phyloP scores from a whole-genome alignment of 2,113 vertebrate species.

The Lasiurus borealis region DNA sequence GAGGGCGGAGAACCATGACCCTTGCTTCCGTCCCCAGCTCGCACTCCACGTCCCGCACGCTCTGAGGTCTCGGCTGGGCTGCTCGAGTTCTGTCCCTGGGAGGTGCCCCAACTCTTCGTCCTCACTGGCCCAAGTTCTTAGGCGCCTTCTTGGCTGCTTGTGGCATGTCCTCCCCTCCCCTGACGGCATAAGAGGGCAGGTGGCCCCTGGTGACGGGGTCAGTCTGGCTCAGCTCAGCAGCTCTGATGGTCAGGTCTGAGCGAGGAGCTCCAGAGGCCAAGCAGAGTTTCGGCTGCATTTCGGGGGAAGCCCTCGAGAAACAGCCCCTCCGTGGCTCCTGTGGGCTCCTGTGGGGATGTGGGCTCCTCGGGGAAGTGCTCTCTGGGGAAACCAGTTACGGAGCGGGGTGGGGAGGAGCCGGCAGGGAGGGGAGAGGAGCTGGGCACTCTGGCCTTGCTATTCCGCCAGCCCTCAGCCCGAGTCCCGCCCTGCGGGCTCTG shows the following conservation, averaged over 20 bases:
- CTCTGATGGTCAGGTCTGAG: not conserved
- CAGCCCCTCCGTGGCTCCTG: not conserved
- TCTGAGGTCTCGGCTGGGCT: not conserved
- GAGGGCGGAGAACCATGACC: too few relatives aligned
- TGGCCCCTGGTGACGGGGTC: too few relatives aligned
- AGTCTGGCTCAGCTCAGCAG: not conserved
- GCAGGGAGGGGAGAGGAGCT: too few relatives aligned
- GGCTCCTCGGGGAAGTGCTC: not conserved
- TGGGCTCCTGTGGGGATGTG: not conserved
- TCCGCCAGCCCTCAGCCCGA: not conserved
- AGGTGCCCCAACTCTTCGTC: too few relatives aligned
- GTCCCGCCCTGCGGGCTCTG: not conserved
- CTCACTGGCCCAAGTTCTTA: too few relatives aligned
- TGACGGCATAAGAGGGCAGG: too few relatives aligned
- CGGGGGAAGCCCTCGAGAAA: not conserved
- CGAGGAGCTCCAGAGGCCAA: not conserved
- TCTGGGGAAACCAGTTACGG: too few relatives aligned
- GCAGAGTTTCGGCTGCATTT: not conserved
- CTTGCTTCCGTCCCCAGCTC: not conserved
- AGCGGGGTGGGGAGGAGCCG: not conserved
- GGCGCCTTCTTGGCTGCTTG: not conserved
- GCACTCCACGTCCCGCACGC: not conserved
- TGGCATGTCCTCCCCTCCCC: too few relatives aligned
- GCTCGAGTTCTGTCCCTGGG: not conserved
- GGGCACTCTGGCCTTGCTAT: not conserved